phyloP scores from a whole-genome alignment of 2,113 vertebrate genomes.

The Chloropsis hardwickii region DNA sequence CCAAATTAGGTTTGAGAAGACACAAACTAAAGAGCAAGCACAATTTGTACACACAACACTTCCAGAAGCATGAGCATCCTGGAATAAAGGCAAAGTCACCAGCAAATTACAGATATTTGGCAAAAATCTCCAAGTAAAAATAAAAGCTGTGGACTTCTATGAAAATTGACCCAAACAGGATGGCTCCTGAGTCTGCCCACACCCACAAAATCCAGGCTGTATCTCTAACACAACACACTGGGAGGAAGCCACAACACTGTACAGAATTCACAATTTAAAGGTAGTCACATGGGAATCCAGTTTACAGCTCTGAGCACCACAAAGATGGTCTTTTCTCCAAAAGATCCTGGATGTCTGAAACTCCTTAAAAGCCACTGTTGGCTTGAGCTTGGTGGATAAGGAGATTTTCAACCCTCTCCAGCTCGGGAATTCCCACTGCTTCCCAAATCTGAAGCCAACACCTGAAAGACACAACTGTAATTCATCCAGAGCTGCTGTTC shows the following conservation, averaged over 20 bases:
- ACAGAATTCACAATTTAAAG: background rate
- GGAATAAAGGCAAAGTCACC: background rate
- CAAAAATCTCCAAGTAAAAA: background rate
- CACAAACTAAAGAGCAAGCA: background rate
- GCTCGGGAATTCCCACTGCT: background rate
- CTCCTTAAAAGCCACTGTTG: background rate
- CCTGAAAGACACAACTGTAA: slow-evolving; percentile 22
- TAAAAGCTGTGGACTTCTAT: background rate
- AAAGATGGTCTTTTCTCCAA: background rate
- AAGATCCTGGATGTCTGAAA: background rate
- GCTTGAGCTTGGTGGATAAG: background rate
- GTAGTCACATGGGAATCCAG: background rate
- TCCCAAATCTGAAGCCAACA: background rate
- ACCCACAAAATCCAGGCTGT: background rate
- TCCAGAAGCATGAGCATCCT: background rate
- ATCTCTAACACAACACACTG: background rate
- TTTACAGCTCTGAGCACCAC: background rate
- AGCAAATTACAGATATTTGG: background rate
- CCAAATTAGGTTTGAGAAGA: background rate
- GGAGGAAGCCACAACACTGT: background rate
- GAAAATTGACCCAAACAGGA: background rate
- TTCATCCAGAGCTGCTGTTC: background rate
- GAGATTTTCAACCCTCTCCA: background rate
- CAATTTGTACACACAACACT: background rate
- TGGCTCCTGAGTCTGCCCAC: background rate